Evolutionary conservation across 2,797 vertebrate species (phyloP), one percentile per base, ranked within the genome.

Genomic region (Macropodus opercularis): DNA sequence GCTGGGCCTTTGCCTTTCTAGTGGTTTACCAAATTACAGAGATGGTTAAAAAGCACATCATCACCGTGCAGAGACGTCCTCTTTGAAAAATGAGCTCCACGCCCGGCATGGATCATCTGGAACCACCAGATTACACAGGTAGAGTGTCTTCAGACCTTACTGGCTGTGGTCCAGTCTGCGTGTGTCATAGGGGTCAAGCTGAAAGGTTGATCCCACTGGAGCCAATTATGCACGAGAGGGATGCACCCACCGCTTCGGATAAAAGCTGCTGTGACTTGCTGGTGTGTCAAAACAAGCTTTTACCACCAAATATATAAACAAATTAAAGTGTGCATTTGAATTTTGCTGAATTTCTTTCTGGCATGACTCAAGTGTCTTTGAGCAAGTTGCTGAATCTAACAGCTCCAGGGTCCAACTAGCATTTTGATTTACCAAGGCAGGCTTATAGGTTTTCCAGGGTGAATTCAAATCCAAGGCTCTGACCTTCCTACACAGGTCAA

Each of bases 221-320:
- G 64, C 82, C 56, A 81, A 84, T 79, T 79, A 79, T 58, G 52
- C 36, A 34, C 47, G 40, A 59, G 54, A 69, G 35, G 57, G 51
- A 70, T 61, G 32, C 17, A 49, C 32, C 57, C 43, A 3, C 26
- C 52, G 24, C n/a, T 29, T 49, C 38, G 24, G 41, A 55, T 50
- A 12, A 38, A 52, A 32, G 39, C 12, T 61, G 57, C n/a, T 32
- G 32, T 69, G 67, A 69, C 19, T 42, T 9, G 12, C 27, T 11
- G 15, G 27, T 22, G 12, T 24, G 21, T 54, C 18, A 39, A 14
- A 29, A 29, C 27, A 29, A 29, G 27, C 27, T 29, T 7, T 29
- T 8, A 29, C 2, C 2, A 29, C 8, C 27, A 29, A 10, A 10
- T 29, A 3, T 26, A 6, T 26, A 6, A 3, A 26, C 6, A 27